These are phyloP conservation scores for Loxodonta africana DNA, from an alignment of 2,113 vertebrate species.

Conservation along the genomic window DNA sequence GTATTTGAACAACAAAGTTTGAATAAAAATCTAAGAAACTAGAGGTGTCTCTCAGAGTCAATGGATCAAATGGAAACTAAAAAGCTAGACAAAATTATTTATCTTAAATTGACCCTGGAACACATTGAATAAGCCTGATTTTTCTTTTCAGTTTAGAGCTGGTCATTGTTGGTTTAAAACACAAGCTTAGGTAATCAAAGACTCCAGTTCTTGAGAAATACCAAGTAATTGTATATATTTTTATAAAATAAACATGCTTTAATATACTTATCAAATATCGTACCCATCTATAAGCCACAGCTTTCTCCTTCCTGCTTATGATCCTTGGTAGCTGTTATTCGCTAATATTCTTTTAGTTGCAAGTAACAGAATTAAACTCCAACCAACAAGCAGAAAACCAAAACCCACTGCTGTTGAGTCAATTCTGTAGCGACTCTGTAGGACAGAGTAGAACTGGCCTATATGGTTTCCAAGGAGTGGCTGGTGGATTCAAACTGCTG, in stretches of 20 bases:
- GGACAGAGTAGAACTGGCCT: too few species aligned
- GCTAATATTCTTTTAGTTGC: background rate
- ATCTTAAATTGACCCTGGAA: constrained; percentile 8
- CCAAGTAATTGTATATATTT: background rate
- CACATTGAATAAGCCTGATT: background rate
- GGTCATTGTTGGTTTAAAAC: constrained; percentile 24
- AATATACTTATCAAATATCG: background rate
- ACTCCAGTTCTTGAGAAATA: background rate
- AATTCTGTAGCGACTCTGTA: too few species aligned
- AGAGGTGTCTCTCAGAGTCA: background rate
- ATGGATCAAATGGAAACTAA: background rate
- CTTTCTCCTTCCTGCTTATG: background rate
- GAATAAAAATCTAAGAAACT: background rate
- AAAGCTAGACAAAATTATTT: background rate
- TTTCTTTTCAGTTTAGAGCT: constrained; percentile 14
- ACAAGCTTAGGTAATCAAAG: background rate
- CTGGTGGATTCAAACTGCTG: too few species aligned
- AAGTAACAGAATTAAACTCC: constrained; percentile 2
- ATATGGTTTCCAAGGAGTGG: too few species aligned
- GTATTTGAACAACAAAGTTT: background rate
- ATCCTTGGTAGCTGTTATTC: background rate
- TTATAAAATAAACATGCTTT: background rate
- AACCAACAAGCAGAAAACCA: background rate
- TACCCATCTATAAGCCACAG: background rate
- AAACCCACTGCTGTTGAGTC: too few species aligned